Percentiles rank a stretch among this genome's conserved stretches.
Conservation (phyloP, 1,140 invertebrate species). For the Meloidogyne chitwoodi region DNA sequence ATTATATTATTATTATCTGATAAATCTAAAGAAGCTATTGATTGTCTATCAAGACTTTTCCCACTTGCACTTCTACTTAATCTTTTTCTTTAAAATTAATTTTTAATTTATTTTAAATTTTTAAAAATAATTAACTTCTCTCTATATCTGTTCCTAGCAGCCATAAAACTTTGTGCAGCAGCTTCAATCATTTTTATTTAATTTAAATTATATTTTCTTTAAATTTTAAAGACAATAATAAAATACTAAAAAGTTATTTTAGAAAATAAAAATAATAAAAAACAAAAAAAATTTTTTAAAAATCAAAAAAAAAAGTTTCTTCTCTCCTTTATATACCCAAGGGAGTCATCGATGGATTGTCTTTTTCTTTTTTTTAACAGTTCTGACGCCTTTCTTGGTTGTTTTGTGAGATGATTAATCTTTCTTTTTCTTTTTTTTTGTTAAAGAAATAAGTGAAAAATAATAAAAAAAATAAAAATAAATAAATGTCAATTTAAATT, state of each 20-base stretch:
- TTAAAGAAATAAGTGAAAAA: constrained; percentile 12
- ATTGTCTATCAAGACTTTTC: constrained; percentile 10
- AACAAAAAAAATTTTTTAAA: not conserved
- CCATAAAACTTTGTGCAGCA: constrained; percentile 20
- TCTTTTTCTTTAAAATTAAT: not conserved
- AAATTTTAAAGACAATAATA: not conserved
- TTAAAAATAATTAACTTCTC: not conserved
- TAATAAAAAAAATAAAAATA: constrained; percentile 3
- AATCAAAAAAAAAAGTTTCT: not conserved
- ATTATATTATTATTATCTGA: too few species aligned
- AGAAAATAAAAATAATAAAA: not conserved
- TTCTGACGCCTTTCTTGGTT: not conserved
- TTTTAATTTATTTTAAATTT: not conserved
- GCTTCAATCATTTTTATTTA: constrained; percentile 13
- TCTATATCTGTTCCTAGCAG: constrained; percentile 9
- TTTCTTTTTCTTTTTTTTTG: not conserved
- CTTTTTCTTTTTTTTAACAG: not conserved
- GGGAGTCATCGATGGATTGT: not conserved
- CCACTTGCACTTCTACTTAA: constrained; percentile 7
- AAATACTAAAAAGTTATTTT: not conserved
- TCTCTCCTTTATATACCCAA: not conserved
- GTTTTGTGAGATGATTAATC: not conserved
- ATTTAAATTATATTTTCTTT: not conserved
- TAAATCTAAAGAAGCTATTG: not conserved
- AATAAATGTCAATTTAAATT: not conserved